These are phyloP conservation scores for Poeciliopsis turrubarensis DNA, from an alignment of 2,113 vertebrate species.

Conservation along the genomic window DNA sequence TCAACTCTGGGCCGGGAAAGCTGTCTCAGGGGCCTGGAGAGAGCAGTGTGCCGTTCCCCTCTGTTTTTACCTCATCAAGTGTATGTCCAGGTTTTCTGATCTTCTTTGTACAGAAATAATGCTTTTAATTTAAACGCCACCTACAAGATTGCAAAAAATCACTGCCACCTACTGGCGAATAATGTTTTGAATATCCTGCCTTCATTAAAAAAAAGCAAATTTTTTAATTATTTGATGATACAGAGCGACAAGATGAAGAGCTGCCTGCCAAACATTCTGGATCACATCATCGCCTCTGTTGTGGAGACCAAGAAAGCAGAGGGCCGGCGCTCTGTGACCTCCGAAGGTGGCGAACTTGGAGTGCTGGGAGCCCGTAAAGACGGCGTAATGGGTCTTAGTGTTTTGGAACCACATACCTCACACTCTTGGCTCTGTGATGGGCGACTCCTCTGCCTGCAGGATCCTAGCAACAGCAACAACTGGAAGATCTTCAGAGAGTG, in stretches of 20 bases:
- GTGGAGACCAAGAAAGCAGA: slow-evolving; percentile 98
- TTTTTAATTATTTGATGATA: background rate
- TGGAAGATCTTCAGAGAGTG: slow-evolving; percentile 99
- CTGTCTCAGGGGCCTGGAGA: slow-evolving; percentile 90
- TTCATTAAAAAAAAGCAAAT: background rate
- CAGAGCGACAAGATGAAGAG: slow-evolving; percentile 93
- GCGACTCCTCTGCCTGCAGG: slow-evolving; percentile 95
- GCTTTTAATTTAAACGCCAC: too few species aligned
- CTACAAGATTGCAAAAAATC: background rate
- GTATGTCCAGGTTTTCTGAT: slow-evolving; percentile 74
- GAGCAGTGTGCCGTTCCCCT: slow-evolving; percentile 91
- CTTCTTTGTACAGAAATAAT: background rate
- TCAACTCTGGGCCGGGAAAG: slow-evolving; percentile 94
- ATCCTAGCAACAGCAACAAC: slow-evolving; percentile 97
- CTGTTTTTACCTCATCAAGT: slow-evolving; percentile 90
- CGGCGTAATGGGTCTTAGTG: slow-evolving; percentile 94
- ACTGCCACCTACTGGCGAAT: slow-evolving; percentile 12
- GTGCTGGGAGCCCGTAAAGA: slow-evolving; percentile 84
- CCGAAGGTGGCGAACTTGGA: slow-evolving; percentile 85
- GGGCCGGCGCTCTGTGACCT: slow-evolving; percentile 83
- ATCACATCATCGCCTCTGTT: slow-evolving; percentile 98
- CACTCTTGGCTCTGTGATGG: slow-evolving; percentile 99
- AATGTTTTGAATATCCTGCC: background rate
- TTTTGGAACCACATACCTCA: slow-evolving; percentile 95
- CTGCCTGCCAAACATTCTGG: slow-evolving; percentile 95